Conservation (phyloP, 2,113 vertebrate genomes). For the Gopherus evgoodei region DNA sequence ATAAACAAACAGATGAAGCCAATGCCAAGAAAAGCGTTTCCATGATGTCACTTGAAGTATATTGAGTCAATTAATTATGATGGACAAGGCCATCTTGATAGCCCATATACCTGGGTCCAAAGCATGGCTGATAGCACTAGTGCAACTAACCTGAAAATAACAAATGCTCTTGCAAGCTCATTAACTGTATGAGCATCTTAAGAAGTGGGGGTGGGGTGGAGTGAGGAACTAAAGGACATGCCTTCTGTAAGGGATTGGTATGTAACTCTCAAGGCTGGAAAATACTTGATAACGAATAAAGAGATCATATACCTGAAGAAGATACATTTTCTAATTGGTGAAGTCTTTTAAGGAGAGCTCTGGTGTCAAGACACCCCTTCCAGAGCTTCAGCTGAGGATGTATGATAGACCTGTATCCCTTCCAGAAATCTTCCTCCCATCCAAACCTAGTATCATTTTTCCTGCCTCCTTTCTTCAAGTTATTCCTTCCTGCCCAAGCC, state of each 20-base stretch:
- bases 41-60: neutral
- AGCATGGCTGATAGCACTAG: neutral
- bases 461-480: neutral
- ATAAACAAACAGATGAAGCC: neutral
- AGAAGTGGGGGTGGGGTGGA: neutral
- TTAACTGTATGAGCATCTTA: neutral
- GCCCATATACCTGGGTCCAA: neutral
- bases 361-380: neutral
- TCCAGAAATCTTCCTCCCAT: neutral
- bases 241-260: neutral
- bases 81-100: neutral
- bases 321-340: neutral
- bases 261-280: neutral
- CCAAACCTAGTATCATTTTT: neutral
- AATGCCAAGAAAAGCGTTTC: neutral
- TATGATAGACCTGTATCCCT: neutral
- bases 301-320: neutral
- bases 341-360: neutral
- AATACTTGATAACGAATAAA: neutral
- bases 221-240: neutral
- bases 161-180: neutral
- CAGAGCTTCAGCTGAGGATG: neutral
- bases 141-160: neutral
- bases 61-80: neutral
- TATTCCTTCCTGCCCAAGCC: neutral